phyloP scores from a whole-genome alignment of 2,888 invertebrate species.

The Strigamia transsilvanica region DNA sequence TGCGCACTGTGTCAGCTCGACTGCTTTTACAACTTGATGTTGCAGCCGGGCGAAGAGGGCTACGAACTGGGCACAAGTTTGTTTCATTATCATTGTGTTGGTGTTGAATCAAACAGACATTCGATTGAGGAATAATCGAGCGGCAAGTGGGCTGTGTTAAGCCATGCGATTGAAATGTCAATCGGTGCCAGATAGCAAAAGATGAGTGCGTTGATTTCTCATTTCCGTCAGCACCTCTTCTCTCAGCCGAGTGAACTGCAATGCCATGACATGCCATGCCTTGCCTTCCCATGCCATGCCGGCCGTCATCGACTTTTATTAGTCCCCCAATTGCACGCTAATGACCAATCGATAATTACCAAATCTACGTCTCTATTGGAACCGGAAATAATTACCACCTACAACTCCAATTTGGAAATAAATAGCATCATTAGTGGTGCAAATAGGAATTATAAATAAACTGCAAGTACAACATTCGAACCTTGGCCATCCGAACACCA shows the following conservation, averaged over 20 bases:
- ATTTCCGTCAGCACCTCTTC: conserved; percentile 3
- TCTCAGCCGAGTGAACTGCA: not conserved
- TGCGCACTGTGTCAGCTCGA: not conserved
- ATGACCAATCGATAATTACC: not conserved
- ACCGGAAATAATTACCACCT: conserved; percentile 14
- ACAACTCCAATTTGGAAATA: not conserved
- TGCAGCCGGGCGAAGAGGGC: too few relatives aligned
- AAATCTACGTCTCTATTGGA: not conserved
- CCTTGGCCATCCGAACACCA: too few relatives aligned
- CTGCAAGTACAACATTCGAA: not conserved
- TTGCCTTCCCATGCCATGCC: too few relatives aligned
- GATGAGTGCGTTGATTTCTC: not conserved
- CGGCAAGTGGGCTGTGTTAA: not conserved
- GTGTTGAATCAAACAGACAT: not conserved
- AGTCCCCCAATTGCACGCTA: not conserved
- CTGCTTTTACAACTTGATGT: not conserved
- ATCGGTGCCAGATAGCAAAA: not conserved
- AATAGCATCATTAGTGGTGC: not conserved
- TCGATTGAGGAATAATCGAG: not conserved
- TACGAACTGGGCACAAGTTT: too few relatives aligned
- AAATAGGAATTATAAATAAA: not conserved
- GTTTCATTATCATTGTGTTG: too few relatives aligned
- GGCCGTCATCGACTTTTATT: not conserved
- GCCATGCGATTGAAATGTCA: conserved; percentile 15
- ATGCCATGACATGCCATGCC: too few relatives aligned